Percentiles rank a stretch among this genome's conserved stretches.
Conservation (phyloP, 2,797 vertebrate species). For the Loriculus beryllinus region DNA sequence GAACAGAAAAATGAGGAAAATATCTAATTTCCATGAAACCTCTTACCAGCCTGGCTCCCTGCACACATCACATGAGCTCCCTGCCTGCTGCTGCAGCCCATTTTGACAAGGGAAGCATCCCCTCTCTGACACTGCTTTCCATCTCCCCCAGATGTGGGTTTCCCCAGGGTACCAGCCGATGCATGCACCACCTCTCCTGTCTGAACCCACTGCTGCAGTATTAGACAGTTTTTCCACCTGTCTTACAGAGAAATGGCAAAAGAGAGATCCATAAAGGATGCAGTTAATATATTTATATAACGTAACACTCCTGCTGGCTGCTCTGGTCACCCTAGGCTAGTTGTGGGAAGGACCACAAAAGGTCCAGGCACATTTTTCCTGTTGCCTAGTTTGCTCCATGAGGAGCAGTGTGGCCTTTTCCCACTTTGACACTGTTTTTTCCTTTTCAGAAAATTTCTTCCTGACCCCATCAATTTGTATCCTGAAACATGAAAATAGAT, state of each 20-base stretch:
- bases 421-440: background rate
- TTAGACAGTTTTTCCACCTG: background rate
- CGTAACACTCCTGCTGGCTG: background rate
- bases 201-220: background rate
- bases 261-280: background rate
- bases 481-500: background rate
- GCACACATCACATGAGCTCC: background rate
- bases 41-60: background rate
- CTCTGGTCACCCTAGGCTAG: background rate
- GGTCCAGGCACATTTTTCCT: background rate
- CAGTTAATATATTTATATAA: background rate
- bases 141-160: background rate
- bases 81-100: accelerated
- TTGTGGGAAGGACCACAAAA: background rate
- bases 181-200: background rate
- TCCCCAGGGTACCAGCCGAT: background rate
- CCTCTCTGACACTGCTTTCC: background rate
- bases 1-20: background rate
- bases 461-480: background rate
- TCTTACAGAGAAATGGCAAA: background rate
- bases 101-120: background rate
- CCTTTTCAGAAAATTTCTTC: background rate
- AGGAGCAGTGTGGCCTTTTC: background rate
- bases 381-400: accelerated
- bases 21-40: background rate